Evolutionary conservation across 1,140 invertebrate species (phyloP).

Genomic region (Eulimnadia texana): DNA sequence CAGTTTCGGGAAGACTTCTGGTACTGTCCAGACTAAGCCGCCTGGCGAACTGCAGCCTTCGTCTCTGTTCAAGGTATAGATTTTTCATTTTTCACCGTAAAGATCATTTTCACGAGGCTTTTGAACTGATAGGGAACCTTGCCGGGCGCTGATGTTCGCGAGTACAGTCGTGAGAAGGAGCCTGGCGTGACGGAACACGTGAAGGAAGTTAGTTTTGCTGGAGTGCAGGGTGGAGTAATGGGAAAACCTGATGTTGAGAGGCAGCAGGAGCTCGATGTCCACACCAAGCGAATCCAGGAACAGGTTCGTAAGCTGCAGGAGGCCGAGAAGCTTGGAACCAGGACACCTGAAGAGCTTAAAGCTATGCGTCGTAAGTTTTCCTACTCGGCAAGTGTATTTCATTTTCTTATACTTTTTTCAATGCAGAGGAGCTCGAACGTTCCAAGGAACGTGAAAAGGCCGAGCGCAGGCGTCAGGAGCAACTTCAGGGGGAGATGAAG

Average conservation of each 20-base stretch:
- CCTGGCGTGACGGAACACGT: neutral
- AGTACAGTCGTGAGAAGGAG: neutral
- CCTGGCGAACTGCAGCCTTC: neutral
- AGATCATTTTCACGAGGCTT: no score
- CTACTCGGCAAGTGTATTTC: neutral
- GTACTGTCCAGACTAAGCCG: neutral
- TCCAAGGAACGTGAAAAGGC: neutral
- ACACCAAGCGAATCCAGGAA: neutral
- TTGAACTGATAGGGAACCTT: neutral
- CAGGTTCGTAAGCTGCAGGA: neutral
- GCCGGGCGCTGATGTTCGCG: neutral
- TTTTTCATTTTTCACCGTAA: no score
- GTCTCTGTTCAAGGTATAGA: neutral
- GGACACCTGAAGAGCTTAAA: neutral
- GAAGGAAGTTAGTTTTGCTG: neutral
- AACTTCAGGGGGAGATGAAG: neutral
- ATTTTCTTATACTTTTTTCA: neutral
- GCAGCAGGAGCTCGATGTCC: neutral
- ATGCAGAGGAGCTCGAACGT: constrained; percentile 1
- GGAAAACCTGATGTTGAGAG: neutral
- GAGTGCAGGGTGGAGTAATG: neutral
- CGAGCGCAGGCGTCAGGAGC: neutral
- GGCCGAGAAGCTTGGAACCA: neutral
- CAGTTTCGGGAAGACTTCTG: neutral
- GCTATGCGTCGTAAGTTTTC: neutral